Evolutionary conservation across 1,140 invertebrate genomes (phyloP).

Genomic region (Notospermus geniculatus): DNA sequence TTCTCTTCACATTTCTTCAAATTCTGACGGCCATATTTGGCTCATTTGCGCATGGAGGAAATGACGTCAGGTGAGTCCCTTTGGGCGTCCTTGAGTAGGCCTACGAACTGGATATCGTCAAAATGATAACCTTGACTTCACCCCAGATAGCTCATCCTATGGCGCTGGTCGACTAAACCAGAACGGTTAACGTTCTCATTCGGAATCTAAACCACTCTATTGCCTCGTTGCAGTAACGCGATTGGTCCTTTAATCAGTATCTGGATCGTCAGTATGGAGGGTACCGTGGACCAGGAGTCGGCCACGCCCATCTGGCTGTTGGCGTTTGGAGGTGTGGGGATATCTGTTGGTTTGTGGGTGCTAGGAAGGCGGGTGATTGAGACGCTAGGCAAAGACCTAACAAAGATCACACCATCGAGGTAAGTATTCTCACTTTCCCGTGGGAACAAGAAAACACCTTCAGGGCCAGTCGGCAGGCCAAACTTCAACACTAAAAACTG

Average conservation of each 20-base stretch:
- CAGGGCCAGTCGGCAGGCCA: no score
- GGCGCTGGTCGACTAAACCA: no score
- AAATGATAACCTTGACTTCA: no score
- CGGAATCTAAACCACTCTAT: not conserved
- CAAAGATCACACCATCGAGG: slow-evolving; percentile 94
- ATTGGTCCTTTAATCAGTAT: slow-evolving; percentile 96
- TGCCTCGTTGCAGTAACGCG: slow-evolving; percentile 75
- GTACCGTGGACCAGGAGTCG: slow-evolving; percentile 73
- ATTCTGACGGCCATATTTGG: slow-evolving; percentile 95
- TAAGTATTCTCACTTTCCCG: slow-evolving; percentile 55
- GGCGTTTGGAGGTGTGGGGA: slow-evolving; percentile 91
- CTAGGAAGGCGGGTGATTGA: slow-evolving; percentile 94
- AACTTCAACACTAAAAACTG: no score
- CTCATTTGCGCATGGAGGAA: slow-evolving; percentile 97
- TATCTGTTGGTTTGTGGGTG: slow-evolving; percentile 91
- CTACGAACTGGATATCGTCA: no score
- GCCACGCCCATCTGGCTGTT: slow-evolving; percentile 84
- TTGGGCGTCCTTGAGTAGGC: not conserved
- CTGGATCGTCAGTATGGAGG: slow-evolving; percentile 81
- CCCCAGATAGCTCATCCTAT: not conserved
- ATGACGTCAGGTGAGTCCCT: slow-evolving; percentile 80
- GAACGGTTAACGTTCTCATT: no score
- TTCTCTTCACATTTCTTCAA: slow-evolving; percentile 91
- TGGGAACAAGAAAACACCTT: no score
- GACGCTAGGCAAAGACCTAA: slow-evolving; percentile 94